phyloP scores from a whole-genome alignment of 2,888 invertebrate species.

The Pimpla rufipes region DNA sequence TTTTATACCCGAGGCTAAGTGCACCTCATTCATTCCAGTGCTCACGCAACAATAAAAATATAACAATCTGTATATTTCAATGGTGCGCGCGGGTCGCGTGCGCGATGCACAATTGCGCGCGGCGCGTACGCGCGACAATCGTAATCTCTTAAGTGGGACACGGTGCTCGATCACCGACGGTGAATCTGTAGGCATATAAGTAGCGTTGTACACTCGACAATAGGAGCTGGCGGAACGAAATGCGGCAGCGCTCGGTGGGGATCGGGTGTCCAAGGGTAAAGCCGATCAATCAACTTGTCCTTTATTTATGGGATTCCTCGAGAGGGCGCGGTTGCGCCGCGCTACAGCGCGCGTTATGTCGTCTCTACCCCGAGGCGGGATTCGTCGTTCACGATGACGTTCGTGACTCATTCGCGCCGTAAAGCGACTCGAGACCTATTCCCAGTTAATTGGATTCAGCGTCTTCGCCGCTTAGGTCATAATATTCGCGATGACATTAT shows the following conservation, averaged over 20 bases:
- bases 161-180: constrained; percentile 49
- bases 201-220: constrained; percentile 11
- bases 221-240: constrained; percentile 77
- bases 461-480: neutral
- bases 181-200: neutral
- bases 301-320: constrained; percentile 71
- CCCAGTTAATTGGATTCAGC: neutral
- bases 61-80: constrained; percentile 4
- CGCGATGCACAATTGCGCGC: constrained; percentile 8
- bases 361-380: neutral
- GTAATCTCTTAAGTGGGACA: constrained; percentile 66
- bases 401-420: constrained; percentile 27
- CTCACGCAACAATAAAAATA: neutral
- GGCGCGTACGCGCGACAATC: constrained; percentile 22
- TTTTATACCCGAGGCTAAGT: constrained; percentile 10
- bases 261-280: constrained; percentile 68
- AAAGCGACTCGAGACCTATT: neutral
- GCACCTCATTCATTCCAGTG: neutral
- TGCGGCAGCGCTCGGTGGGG: constrained; percentile 53
- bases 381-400: neutral
- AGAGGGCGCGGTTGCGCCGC: constrained; percentile 72
- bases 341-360: neutral
- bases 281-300: constrained; percentile 66
- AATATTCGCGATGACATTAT: neutral
- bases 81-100: neutral